Evolutionary conservation across 2,113 vertebrate genomes (phyloP).

Genomic region (Pogona vitticeps): DNA sequence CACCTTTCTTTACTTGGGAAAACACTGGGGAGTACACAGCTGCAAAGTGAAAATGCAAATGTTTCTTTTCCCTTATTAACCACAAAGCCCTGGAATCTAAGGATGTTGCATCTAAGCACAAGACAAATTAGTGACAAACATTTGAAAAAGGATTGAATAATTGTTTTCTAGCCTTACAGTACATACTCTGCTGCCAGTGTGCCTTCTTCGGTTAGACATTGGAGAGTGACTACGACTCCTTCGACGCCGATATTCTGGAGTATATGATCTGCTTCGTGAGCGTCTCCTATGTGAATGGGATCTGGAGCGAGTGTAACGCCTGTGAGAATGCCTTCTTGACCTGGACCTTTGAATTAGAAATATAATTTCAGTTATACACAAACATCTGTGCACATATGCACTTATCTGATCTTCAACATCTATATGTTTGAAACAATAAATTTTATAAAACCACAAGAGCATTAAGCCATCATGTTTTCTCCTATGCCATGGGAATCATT

Average conservation of each 20-base stretch:
- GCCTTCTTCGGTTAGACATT: conserved; percentile 86
- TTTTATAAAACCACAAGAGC: not conserved
- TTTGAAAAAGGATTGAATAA: not conserved
- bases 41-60: not conserved
- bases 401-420: too few species aligned
- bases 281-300: conserved; percentile 87
- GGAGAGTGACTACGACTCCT: conserved; percentile 91
- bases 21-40: not conserved
- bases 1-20: not conserved
- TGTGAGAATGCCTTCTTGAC: conserved; percentile 87
- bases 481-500: too few species aligned
- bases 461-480: too few species aligned
- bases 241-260: conserved; percentile 85
- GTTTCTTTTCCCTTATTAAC: not conserved
- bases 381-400: not conserved
- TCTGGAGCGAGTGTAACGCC: conserved; percentile 84
- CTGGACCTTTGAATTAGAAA: conserved; percentile 79
- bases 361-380: not conserved
- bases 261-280: conserved; percentile 88
- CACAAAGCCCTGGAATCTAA: not conserved
- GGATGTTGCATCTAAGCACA: not conserved
- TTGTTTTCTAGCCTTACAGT: conserved; percentile 22
- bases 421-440: not conserved
- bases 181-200: conserved; percentile 91
- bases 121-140: not conserved